These are phyloP conservation scores for Myioborus miniatus DNA, from an alignment of 2,797 vertebrate genomes.

Conservation along the genomic window DNA sequence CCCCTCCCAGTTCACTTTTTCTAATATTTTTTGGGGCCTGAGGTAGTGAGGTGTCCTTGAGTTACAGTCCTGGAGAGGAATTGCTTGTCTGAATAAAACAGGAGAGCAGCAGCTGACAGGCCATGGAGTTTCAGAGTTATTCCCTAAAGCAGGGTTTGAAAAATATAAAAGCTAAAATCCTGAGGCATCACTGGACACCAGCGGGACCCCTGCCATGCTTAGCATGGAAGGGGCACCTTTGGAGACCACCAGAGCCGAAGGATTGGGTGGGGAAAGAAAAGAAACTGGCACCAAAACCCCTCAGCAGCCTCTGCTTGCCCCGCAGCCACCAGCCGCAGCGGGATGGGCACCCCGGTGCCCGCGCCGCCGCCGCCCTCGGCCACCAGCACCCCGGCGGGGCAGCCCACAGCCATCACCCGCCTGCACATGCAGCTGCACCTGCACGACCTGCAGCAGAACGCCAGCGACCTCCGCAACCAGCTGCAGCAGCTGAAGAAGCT, in stretches of 20 bases:
- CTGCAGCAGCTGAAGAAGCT: slow-evolving; percentile 89
- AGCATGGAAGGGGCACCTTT: fast-evolving
- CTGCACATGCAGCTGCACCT: slow-evolving; percentile 96
- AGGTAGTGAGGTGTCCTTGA: not conserved
- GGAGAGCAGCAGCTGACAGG: not conserved
- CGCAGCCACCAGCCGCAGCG: slow-evolving; percentile 80
- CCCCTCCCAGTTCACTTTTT: not conserved
- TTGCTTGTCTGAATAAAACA: not conserved
- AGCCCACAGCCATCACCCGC: slow-evolving; percentile 82
- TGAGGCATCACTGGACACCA: not conserved
- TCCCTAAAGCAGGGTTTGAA: not conserved
- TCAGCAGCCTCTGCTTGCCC: not conserved
- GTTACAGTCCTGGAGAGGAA: not conserved
- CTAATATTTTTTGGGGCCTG: not conserved
- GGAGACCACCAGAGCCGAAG: not conserved
- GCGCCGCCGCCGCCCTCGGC: slow-evolving; percentile 75
- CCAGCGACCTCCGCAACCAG: slow-evolving; percentile 92
- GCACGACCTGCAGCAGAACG: slow-evolving; percentile 92
- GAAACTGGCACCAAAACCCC: fast-evolving
- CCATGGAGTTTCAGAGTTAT: too few species aligned
- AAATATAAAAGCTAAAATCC: not conserved
- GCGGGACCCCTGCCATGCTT: fast-evolving
- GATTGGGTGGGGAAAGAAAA: not conserved
- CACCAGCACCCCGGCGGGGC: slow-evolving; percentile 71
- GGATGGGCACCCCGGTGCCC: slow-evolving; percentile 86